These are phyloP conservation scores for Neogale vison DNA, from an alignment of 2,113 vertebrate genomes.

Conservation along the genomic window DNA sequence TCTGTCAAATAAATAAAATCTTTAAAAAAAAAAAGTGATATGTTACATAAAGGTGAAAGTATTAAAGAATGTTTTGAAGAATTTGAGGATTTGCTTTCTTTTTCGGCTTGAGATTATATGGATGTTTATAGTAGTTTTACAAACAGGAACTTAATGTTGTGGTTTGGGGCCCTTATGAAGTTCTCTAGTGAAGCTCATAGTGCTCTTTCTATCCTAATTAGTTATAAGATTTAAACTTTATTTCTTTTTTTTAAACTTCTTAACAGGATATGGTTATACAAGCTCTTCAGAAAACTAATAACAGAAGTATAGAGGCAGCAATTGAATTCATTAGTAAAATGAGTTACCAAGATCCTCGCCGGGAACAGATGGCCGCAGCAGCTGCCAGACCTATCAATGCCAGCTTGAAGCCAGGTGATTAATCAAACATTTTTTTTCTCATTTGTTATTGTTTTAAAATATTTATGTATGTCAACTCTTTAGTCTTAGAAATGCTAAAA, in stretches of 20 bases:
- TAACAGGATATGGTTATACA: constrained; percentile 92
- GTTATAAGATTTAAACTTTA: constrained; percentile 45
- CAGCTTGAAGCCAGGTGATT: constrained; percentile 91
- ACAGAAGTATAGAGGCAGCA: constrained; percentile 91
- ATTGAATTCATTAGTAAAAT: constrained; percentile 95
- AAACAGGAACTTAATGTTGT: background rate
- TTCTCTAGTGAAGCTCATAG: background rate
- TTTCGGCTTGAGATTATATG: constrained; percentile 31
- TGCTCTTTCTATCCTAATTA: constrained; percentile 24
- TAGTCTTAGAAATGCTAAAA: constrained; percentile 36
- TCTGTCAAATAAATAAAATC: too few relatives aligned
- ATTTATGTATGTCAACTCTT: background rate
- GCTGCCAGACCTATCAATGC: constrained; percentile 88
- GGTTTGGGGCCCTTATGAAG: background rate
- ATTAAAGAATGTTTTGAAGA: background rate
- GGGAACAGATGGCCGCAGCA: constrained; percentile 91
- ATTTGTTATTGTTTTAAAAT: constrained; percentile 19
- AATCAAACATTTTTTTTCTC: background rate
- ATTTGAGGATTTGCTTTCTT: constrained; percentile 37
- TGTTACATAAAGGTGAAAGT: constrained; percentile 38
- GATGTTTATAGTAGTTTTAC: constrained; percentile 17
- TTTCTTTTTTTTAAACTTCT: constrained; percentile 60
- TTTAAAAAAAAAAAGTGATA: background rate
- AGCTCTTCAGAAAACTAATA: constrained; percentile 91
- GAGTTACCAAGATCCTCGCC: constrained; percentile 93